Conservation (phyloP, 37 sponge, comb jelly and placozoan genomes). For the Axinella damicornis region DNA sequence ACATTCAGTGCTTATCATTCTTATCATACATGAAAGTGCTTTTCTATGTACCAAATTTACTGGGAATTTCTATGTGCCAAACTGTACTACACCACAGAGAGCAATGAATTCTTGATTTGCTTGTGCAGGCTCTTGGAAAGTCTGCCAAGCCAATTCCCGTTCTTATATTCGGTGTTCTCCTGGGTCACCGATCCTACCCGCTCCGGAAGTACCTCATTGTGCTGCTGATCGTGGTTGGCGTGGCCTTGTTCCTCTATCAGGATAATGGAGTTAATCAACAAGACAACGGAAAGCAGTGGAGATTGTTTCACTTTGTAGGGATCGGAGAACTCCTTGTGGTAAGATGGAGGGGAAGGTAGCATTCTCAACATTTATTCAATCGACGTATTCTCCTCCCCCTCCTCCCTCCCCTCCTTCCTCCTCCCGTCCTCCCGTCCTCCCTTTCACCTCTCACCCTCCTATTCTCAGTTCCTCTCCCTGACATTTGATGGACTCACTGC, state of each 20-base stretch:
- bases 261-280: constrained; percentile 32
- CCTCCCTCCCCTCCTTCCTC: no score
- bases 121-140: constrained; percentile 73
- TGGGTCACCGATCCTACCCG: constrained; percentile 75
- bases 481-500: constrained; percentile 90
- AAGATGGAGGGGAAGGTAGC: not conserved
- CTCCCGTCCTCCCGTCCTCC: no score
- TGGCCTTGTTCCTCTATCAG: constrained; percentile 87
- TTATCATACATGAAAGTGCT: no score
- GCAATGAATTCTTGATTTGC: no score
- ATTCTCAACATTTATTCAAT: no score
- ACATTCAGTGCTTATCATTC: no score
- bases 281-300: not conserved
- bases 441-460: not conserved
- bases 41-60: no score
- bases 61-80: no score
- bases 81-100: no score
- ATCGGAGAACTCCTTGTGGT: constrained; percentile 90
- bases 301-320: constrained; percentile 66
- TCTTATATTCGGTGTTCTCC: constrained; percentile 66
- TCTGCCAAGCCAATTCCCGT: constrained; percentile 98
- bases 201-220: constrained; percentile 86
- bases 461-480: constrained; percentile 72
- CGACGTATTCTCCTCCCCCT: no score
- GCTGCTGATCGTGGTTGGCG: constrained; percentile 90